These are phyloP conservation scores for Strix uralensis DNA, from an alignment of 2,113 vertebrate species.

Conservation along the genomic window DNA sequence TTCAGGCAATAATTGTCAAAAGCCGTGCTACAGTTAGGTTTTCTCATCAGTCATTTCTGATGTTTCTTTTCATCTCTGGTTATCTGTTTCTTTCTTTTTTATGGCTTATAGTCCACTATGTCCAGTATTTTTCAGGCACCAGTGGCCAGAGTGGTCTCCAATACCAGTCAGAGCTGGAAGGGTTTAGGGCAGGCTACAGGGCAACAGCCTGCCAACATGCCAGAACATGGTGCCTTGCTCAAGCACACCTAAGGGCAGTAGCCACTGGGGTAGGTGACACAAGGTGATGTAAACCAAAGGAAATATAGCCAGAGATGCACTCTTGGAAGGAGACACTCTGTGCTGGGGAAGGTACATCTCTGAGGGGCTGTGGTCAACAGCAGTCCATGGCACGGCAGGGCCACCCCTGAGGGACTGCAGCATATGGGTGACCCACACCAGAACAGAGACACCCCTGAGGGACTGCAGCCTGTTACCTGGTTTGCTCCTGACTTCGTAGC, in stretches of 20 bases:
- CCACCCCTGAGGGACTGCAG: neutral
- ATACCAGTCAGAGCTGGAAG: neutral
- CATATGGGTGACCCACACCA: neutral
- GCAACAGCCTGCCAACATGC: too few relatives aligned
- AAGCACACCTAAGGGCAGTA: neutral
- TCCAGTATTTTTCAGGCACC: neutral
- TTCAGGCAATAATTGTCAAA: neutral
- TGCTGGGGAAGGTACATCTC: neutral
- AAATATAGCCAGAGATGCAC: fast-evolving
- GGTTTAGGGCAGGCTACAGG: neutral
- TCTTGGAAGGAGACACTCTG: neutral
- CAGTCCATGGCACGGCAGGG: too few relatives aligned
- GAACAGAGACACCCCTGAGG: neutral
- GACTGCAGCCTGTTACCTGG: neutral
- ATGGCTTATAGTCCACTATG: neutral
- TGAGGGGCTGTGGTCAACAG: fast-evolving
- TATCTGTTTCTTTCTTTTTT: neutral
- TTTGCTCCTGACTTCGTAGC: neutral
- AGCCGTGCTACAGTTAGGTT: neutral
- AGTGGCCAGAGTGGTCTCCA: neutral
- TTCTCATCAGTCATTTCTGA: neutral
- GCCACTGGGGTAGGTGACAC: neutral
- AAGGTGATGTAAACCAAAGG: neutral
- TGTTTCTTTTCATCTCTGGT: neutral
- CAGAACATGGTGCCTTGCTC: neutral